phyloP scores from a whole-genome alignment of 92 coral and sea anemone genomes.

The Meandrina meandrites region DNA sequence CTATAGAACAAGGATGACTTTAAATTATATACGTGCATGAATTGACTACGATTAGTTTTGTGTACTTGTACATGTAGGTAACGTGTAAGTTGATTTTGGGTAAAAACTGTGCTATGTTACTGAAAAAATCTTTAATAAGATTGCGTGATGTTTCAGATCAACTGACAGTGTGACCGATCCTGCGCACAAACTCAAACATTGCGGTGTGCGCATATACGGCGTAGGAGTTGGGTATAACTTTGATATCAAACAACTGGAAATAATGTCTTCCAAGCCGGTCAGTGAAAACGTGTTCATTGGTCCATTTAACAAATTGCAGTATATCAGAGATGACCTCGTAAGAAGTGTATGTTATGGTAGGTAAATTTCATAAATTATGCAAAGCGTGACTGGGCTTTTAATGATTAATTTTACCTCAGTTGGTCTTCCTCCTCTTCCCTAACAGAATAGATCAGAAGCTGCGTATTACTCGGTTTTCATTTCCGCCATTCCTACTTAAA shows the following conservation, averaged over 20 bases:
- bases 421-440: too few species aligned
- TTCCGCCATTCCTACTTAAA: too few species aligned
- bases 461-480: too few species aligned
- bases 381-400: background rate
- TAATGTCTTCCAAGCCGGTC: constrained; percentile 52
- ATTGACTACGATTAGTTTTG: too few species aligned
- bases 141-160: constrained; percentile 31
- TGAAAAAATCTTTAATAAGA: background rate
- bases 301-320: constrained; percentile 48
- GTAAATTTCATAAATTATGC: background rate
- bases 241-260: constrained; percentile 50
- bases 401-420: too few species aligned
- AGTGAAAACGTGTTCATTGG: constrained; percentile 55
- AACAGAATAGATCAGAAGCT: too few species aligned
- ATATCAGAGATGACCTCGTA: constrained; percentile 52
- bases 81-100: too few species aligned
- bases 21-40: too few species aligned
- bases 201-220: constrained; percentile 41
- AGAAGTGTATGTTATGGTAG: constrained; percentile 54
- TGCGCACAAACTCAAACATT: constrained; percentile 42
- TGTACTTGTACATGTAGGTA: too few species aligned
- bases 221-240: constrained; percentile 59
- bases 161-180: constrained; percentile 51
- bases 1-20: too few species aligned
- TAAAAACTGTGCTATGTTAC: too few species aligned